Evolutionary conservation across 2,888 invertebrate species (phyloP), one percentile per base, ranked within the genome.

Genomic region (Ferdinandea cuprea): DNA sequence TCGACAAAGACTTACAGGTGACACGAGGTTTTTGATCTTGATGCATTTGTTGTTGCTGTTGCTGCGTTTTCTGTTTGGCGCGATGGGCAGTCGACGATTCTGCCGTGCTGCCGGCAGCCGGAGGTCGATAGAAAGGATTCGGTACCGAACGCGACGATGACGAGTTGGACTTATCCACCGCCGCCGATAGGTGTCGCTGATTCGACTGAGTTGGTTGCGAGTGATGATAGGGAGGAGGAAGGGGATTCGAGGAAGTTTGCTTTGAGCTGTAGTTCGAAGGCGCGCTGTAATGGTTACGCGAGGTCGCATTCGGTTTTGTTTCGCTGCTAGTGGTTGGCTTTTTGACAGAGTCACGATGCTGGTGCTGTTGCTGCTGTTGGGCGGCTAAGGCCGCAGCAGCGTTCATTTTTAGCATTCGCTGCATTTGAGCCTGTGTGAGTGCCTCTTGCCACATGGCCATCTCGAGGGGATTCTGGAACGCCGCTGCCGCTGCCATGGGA

Each of bases 381-480:
- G 88, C 85, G 28, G 80, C 59, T 7, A 69, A 8, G 19, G 72
- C 52, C 35, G 81, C 72, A 28, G 85, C 68, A 7, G 85, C 58
- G 78, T 87, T 87, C 46, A 87, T 66, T 86, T 92, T 92, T 46
- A 88, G 84, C 8, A 91, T 87, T 63, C 92, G 89, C 76, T 92
- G 92, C 87, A 89, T 87, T 85, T 91, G 91, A 6, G 93, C 92
- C 73, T 93, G 93, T 37, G 93, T 91, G 91, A 94, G 92, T 2
- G 93, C 93, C 88, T 95, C 94, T 87, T 95, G 95, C 94, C 95
- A 95, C 92, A 95, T 92, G 0, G 93, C 93, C 86, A 91, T 46
- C 73, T 91, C 92, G 35, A 90, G 86, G 3, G 89, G 87, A 86
- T 89, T 89, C 58, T 86, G 86, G 73, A 88, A 88, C n/a, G 87